Evolutionary conservation across 2,888 invertebrate species (phyloP).

Genomic region (Crocallis elinguaria): DNA sequence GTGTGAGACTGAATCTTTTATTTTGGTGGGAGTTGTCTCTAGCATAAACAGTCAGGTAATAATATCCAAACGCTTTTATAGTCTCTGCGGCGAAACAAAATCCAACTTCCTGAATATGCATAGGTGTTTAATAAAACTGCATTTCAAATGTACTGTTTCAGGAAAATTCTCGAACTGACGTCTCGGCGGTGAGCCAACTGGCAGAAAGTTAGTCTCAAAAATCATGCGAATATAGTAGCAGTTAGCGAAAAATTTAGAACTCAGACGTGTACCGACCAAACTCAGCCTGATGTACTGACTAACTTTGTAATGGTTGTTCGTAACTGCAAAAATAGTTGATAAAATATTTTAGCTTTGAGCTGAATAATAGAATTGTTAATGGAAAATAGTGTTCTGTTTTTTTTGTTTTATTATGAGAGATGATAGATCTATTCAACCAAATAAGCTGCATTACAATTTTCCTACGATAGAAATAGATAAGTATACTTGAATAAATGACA

Average conservation of each 20-base stretch:
- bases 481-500: too few species aligned
- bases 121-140: slow-evolving; percentile 66
- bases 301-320: slow-evolving; percentile 26
- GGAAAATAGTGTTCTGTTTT: not conserved
- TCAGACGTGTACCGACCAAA: slow-evolving; percentile 44
- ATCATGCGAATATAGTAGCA: slow-evolving; percentile 59
- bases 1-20: too few species aligned
- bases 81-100: slow-evolving; percentile 54
- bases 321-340: slow-evolving; percentile 31
- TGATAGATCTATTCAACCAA: not conserved
- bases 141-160: slow-evolving; percentile 53
- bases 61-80: slow-evolving; percentile 1
- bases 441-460: too few species aligned
- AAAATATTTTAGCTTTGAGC: slow-evolving; percentile 12
- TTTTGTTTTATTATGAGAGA: too few species aligned
- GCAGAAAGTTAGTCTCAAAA: slow-evolving; percentile 71
- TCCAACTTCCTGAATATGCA: slow-evolving; percentile 71
- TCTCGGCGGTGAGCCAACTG: slow-evolving; percentile 58
- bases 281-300: slow-evolving; percentile 13
- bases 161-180: slow-evolving; percentile 55
- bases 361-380: not conserved
- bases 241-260: slow-evolving; percentile 66
- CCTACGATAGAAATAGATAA: too few species aligned
- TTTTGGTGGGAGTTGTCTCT: too few species aligned
- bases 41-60: not conserved